phyloP scores from a whole-genome alignment of 2,113 vertebrate species.

The Podarcis cretensis region DNA sequence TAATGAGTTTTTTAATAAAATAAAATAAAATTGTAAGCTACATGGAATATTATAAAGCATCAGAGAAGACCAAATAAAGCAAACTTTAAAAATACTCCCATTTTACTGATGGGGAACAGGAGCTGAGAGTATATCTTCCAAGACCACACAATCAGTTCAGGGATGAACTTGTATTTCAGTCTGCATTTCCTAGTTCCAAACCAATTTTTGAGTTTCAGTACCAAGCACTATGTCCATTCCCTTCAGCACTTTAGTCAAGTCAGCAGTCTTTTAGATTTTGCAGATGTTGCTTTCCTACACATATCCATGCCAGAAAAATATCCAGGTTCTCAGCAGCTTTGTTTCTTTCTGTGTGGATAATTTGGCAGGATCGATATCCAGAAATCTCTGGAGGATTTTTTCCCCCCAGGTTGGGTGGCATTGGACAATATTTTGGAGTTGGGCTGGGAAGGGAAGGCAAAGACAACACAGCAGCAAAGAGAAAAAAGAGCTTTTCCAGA shows the following conservation, averaged over 20 bases:
- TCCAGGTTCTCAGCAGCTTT: neutral
- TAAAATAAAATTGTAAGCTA: neutral
- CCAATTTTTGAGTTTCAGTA: neutral
- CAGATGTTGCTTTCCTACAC: neutral
- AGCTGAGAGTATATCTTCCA: neutral
- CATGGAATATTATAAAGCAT: neutral
- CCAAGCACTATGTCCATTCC: neutral
- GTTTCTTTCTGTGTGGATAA: constrained; percentile 5
- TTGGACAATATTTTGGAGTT: neutral
- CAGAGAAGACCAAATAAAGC: neutral
- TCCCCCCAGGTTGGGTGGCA: fast-evolving
- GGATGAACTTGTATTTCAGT: neutral
- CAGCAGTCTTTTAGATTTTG: neutral
- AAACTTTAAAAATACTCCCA: neutral
- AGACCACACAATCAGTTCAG: constrained; percentile 7
- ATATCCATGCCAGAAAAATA: constrained; percentile 18
- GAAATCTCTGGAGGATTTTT: neutral
- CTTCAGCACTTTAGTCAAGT: constrained; percentile 2
- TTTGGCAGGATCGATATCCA: neutral
- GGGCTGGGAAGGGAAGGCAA: neutral
- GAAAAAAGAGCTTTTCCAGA: constrained; percentile 61
- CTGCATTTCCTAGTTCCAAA: constrained; percentile 7
- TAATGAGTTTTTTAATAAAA: neutral
- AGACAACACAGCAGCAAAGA: neutral
- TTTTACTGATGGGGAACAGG: constrained; percentile 5